A percentile compares a stretch with the other conserved stretches of the same genome.
These are phyloP conservation scores for Sinonovacula constricta DNA, from an alignment of 1,140 invertebrate species.

Conservation along the genomic window DNA sequence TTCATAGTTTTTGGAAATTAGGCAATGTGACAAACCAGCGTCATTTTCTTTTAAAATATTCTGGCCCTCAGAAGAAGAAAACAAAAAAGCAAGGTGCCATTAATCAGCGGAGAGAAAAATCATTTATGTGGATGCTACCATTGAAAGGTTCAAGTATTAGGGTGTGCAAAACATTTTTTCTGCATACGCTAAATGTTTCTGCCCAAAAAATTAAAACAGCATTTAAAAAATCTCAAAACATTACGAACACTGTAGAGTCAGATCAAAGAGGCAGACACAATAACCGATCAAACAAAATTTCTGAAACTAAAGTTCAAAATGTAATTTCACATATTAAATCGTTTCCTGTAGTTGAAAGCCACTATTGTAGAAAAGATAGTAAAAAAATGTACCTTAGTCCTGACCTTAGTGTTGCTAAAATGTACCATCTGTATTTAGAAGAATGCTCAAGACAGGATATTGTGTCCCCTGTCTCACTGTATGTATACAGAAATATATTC, in stretches of 20 bases:
- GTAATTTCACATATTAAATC: background rate
- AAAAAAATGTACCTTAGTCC: background rate
- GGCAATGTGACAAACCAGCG: conserved; percentile 11
- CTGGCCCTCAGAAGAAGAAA: background rate
- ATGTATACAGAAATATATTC: conserved; percentile 24
- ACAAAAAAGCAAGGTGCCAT: background rate
- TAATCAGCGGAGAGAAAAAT: background rate
- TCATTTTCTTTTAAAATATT: conserved; percentile 13
- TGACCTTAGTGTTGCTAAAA: background rate
- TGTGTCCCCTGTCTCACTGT: too few species aligned
- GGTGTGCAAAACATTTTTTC: conserved; percentile 39
- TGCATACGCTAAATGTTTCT: conserved; percentile 9
- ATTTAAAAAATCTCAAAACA: background rate
- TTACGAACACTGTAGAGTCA: background rate
- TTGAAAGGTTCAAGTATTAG: conserved; percentile 5
- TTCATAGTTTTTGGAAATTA: conserved; percentile 9
- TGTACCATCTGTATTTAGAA: background rate
- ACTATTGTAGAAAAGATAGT: background rate
- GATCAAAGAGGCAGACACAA: background rate
- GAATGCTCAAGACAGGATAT: background rate
- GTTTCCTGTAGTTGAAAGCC: too few species aligned
- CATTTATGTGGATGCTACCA: conserved; percentile 15
- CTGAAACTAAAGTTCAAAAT: background rate
- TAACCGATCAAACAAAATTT: background rate
- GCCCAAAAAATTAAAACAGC: background rate